Evolutionary conservation across 2,797 vertebrate genomes (phyloP), one percentile per base, ranked within the genome.

Genomic region (Acipenser ruthenus): DNA sequence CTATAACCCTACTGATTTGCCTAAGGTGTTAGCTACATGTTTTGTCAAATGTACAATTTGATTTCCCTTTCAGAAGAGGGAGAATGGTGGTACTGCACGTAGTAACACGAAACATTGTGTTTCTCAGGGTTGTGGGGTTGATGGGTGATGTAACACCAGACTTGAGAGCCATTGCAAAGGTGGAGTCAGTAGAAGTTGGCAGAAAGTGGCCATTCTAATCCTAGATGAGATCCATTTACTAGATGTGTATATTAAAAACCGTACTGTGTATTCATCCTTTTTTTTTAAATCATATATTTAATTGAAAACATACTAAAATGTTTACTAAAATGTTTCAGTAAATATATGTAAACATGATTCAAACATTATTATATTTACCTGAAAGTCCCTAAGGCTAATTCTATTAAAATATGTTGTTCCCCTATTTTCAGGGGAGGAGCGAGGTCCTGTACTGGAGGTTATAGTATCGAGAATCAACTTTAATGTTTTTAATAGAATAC

Each of bases 381-480:
- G 15, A 18, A 18, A 18, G 15, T 18, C 15, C 15, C 15, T 18
- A 18, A 18, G 15, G 15, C 15, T 18, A 18, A 18, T 18, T 18
- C 15, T 18, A 18, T 18, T 18, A 18, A 37, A 37, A 37, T 37
- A 37, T 3, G 2, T 37, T 37, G 2, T 37, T 37, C 23, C 23
- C 23, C 23, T 37, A 37, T 37, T 37, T 37, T 37, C 76, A 99
- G 96, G 97, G 68, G 96, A 99, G 71, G 96, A 99, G 80, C 89
- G 96, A 84, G 96, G 97, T 66, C 97, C 97, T 0, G 96, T 99
- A 66, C 76, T 99, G 71, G 96, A 99, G 80, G 96, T 99, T 67
- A 98, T 99, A 47, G 96, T 99, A 62, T 99, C 96, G 76, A 91
- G 97, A 77, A 98, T 96, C 64, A 99, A 97, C 86, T 99, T 99